Base-by-base conservation (phyloP, 2,888 invertebrate species). In the Hecatera dysodea region DNA sequence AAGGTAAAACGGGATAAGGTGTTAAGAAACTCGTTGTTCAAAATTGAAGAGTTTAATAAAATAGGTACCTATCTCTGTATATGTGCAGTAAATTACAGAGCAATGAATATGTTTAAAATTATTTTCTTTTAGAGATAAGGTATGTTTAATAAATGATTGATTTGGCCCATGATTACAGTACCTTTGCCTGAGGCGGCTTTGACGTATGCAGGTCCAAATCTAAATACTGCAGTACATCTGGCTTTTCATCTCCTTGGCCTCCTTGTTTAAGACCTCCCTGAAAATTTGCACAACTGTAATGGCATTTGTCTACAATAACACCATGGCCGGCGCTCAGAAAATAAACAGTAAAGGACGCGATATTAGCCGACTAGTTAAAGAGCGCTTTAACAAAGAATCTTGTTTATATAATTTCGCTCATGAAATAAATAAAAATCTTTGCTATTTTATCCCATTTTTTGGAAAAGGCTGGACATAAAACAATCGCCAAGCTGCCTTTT, bases 141-240 rank as follows among this genome's bases (percentile, higher is more conserved):
- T 15, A 39, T 39, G 15, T 39, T 39, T 39, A 39, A 2, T 39
- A 12, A 6, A 6, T 19, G 17, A 44, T 19, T 19, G 6, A 44
- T 44, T 44, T 44, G 8, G 0, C 19, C 19, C 8, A 44, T 19
- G 19, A 44, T 19, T 44, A 19, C 19, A 44, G 44, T 29, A 53
- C 93, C 88, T 88, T 90, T 0, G 85, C 61, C 6, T 87, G 59
- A 15, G 86, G 59, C 5, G 93, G 88, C 53, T 88, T 90, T 0
- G 96, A 95, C 1, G 96, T 95, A 82, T 98, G 97, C 24, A 98
- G 96, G 93, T 98, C 98, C 79, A 99, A 96, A 93, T 99, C 99
- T 78, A 99, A 96, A 94, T 99, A 99, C 89, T 99, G 98, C 24
- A 96, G 80, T 0, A 84, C 88, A 62, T 93, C 93, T 0, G 90